Base-by-base conservation (phyloP, 1,140 invertebrate genomes). In the Ectropis grisescens region DNA sequence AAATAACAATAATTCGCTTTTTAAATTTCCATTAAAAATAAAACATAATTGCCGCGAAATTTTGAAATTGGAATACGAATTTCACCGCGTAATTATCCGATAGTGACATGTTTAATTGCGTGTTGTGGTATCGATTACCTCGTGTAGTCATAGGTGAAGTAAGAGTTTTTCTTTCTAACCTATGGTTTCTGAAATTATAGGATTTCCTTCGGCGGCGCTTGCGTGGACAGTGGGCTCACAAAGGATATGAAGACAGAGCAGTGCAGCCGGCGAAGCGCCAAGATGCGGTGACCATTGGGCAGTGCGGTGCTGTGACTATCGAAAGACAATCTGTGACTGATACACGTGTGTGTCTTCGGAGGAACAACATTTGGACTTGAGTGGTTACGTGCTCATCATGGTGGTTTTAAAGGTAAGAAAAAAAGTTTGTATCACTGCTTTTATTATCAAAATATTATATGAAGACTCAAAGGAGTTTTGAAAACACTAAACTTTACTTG, bases 111-210 rank as follows among this genome's bases (percentile, higher is more conserved):
- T n/a, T n/a, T n/a, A n/a, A n/a, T n/a, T n/a, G n/a, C n/a, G n/a
- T n/a, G n/a, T n/a, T n/a, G 25, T 36, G 10, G 13, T 13, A 29
- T 13, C 55, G 50, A 64, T 69, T 67, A 67, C 46, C 37, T 28
- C 15, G 53, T 55, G 42, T 53, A 65, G 50, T 59, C 49, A 51
- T 32, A 41, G 38, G 53, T 60, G 57, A n/a, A n/a, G 57, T 54
- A 50, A 60, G 37, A 44, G 50, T 50, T 65, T 52, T 53, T 49
- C 49, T 58, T 54, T 59, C 50, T 66, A 71, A 70, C 52, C 15
- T 58, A 44, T 48, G 49, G 48, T 60, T 53, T 66, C 47, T 75
- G 29, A 60, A 69, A 74, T 79, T 79, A 65, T 71, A 79, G 74
- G 68, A 43, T 59, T 71, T 65, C 57, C 48, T 57, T 45, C 39